Evolutionary conservation across 2,888 invertebrate genomes (phyloP), one percentile per base, ranked within the genome.

Genomic region (Ectemnius lituratus): DNA sequence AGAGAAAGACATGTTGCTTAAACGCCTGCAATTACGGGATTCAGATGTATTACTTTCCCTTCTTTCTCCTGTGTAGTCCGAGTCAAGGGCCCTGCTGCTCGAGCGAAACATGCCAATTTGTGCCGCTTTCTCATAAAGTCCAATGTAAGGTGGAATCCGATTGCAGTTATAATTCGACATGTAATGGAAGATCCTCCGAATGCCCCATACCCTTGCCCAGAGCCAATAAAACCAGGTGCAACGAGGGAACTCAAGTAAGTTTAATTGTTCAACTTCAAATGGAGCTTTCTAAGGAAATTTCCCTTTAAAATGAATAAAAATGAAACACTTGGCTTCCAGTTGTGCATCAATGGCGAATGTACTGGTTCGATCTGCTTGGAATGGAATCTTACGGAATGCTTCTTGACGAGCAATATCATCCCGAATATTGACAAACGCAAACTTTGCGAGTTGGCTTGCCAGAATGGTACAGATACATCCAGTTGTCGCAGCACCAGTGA

Each of bases 11-110:
- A 37, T 37, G 5, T 37, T 37, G 37, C 37, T 37, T 37, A 37
- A 37, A 37, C 8, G 8, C 8, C 11, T 45, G 2, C n/a, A 67
- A 67, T 49, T 5, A 13, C 4, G 49, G n/a, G 16, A 13, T n/a
- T 68, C 11, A 71, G 37, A 8, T 0, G 37, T 37, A 37, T 6
- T 37, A 37, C 37, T 37, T 37, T 37, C 37, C 37, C 37, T 37
- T 37, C 5, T 37, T 37, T 8, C 37, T 37, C 8, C 37, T 37
- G 8, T 11, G 37, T 11, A 98, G 98, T 89, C 99, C 99, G 0
- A 98, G 98, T 67, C 97, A 99, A 93, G 99, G 99, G 6, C 99
- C 98, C 27, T 99, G 99, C 92, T 99, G 99, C 91, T 93, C 95
- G 86, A 93, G 95, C 78, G 93, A 94, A 74, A 93, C 94, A 46